Conservation (phyloP, 2,888 invertebrate species). For the Plagiodera versicolora region DNA sequence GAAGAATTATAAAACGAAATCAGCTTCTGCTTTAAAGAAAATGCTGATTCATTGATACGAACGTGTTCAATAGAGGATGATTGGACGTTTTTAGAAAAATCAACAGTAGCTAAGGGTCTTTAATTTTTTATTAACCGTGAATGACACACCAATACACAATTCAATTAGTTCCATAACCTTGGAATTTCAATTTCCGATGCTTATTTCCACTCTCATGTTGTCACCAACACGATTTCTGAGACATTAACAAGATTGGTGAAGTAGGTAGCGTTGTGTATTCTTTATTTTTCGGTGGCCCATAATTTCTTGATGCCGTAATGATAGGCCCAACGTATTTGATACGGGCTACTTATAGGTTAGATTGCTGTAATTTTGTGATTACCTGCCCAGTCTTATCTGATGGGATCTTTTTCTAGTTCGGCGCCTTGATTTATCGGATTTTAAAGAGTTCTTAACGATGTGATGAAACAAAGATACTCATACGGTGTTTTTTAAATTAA, state of each 20-base stretch:
- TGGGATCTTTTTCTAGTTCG: constrained; percentile 26
- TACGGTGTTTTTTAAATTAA: too few relatives aligned
- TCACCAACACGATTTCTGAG: too few relatives aligned
- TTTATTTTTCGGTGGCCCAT: constrained; percentile 19
- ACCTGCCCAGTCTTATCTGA: constrained; percentile 24
- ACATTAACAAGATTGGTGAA: constrained; percentile 37
- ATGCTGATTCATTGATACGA: background rate
- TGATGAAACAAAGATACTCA: background rate
- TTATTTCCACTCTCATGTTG: too few relatives aligned
- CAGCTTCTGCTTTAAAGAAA: background rate
- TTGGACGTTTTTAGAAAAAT: background rate
- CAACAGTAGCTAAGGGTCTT: background rate
- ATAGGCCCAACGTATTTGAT: constrained; percentile 40
- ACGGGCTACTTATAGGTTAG: constrained; percentile 36
- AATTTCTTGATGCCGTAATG: constrained; percentile 46
- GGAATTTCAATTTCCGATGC: background rate
- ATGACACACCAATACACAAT: background rate
- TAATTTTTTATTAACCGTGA: background rate
- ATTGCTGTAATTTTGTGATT: constrained; percentile 38
- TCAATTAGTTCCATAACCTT: background rate
- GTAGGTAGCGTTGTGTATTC: constrained; percentile 39
- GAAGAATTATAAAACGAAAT: background rate
- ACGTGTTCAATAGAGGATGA: background rate
- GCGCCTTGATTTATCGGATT: constrained; percentile 40
- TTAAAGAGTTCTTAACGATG: constrained; percentile 29